These are phyloP conservation scores for Zalophus californianus DNA, from an alignment of 2,797 vertebrate species.

Conservation along the genomic window DNA sequence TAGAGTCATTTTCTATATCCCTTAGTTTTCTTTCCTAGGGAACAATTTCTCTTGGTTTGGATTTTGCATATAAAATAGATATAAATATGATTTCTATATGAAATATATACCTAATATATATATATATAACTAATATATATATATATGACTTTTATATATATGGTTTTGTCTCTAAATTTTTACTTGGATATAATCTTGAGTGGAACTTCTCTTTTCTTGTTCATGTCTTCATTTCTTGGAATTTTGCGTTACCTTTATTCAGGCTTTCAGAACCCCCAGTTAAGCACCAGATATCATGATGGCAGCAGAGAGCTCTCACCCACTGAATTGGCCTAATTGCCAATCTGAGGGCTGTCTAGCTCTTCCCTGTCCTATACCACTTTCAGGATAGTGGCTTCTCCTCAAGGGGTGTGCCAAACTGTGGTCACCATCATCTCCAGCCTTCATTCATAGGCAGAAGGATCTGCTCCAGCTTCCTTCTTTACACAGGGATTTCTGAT, in stretches of 20 bases:
- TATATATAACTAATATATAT: background rate
- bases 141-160: background rate
- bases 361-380: background rate
- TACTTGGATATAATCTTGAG: background rate
- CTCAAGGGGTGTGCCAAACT: background rate
- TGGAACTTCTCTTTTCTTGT: background rate
- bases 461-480: background rate
- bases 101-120: background rate
- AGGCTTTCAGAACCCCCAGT: background rate
- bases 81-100: background rate
- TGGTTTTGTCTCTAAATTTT: background rate
- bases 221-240: background rate
- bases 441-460: background rate
- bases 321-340: background rate
- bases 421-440: background rate
- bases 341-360: background rate
- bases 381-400: background rate
- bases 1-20: background rate
- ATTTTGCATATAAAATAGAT: background rate
- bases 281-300: background rate
- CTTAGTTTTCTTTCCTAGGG: background rate
- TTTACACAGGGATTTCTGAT: background rate
- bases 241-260: too few species aligned
- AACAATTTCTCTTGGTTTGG: background rate
- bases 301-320: background rate